A percentile compares a stretch with the other conserved stretches of the same genome.
Conservation (phyloP, 2,797 vertebrate species). For the Ctenochaetus hawaiiensis region DNA sequence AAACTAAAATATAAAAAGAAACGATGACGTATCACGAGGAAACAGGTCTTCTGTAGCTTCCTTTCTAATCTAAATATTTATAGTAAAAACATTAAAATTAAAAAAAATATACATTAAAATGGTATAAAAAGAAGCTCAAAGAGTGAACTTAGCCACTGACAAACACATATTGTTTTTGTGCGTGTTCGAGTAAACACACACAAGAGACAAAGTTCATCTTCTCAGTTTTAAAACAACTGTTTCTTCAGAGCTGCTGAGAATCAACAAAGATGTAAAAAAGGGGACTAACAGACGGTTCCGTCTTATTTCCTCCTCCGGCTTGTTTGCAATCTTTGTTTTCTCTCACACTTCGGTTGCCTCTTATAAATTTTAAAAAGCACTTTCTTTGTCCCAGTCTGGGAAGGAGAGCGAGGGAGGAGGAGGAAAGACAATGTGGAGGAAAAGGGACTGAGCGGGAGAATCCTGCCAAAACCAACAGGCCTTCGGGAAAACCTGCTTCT, state of each 20-base stretch:
- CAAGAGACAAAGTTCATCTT: slow-evolving; percentile 15
- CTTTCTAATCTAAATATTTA: neutral
- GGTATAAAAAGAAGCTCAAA: neutral
- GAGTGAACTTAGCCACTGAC: neutral
- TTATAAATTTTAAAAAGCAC: neutral
- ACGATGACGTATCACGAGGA: neutral
- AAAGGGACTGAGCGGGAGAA: neutral
- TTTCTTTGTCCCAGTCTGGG: neutral
- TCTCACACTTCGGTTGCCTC: neutral
- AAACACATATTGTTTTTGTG: neutral
- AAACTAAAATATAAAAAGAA: neutral
- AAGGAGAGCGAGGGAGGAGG: neutral
- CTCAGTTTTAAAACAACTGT: slow-evolving; percentile 12
- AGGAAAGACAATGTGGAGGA: slow-evolving; percentile 11
- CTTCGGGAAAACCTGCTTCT: slow-evolving; percentile 38
- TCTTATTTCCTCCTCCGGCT: neutral
- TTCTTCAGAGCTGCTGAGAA: slow-evolving; percentile 15
- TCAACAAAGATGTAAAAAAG: neutral
- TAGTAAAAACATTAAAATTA: neutral
- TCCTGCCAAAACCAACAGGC: slow-evolving; percentile 63
- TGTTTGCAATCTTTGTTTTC: slow-evolving; percentile 1
- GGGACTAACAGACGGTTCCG: neutral
- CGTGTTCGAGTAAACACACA: slow-evolving; percentile 16
- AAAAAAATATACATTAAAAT: neutral
- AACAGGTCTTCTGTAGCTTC: neutral